Evolutionary conservation across 2,888 invertebrate genomes (phyloP).

Genomic region (Pseudoips prasinana): DNA sequence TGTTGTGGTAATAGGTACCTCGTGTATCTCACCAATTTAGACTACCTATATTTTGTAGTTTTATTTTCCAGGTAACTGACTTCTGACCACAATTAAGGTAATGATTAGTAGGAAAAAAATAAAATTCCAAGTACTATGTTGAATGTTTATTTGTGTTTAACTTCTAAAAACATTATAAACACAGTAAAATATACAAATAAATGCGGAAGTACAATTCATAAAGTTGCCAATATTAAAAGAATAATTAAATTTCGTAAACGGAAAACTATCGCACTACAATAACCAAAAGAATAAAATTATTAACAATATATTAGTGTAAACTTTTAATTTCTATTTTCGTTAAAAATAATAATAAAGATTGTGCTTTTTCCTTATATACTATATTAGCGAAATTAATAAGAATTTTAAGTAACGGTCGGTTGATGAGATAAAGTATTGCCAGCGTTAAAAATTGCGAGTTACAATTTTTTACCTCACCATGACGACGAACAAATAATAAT

Average conservation of each 20-base stretch:
- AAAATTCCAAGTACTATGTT: slow-evolving; percentile 62
- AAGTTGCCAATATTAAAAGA: slow-evolving; percentile 64
- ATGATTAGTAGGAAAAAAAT: too few species aligned
- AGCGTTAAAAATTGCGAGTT: slow-evolving; percentile 39
- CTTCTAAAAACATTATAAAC: slow-evolving; percentile 77
- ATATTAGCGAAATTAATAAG: slow-evolving; percentile 74
- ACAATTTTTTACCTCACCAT: slow-evolving; percentile 37
- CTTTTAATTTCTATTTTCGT: slow-evolving; percentile 56
- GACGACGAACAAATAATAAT: slow-evolving; percentile 38
- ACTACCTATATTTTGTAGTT: too few species aligned
- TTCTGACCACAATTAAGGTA: too few species aligned
- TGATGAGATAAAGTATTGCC: slow-evolving; percentile 48
- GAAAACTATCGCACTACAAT: slow-evolving; percentile 55
- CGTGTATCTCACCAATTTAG: too few species aligned
- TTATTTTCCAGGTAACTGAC: too few species aligned
- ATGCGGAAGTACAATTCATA: slow-evolving; percentile 65
- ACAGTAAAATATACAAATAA: slow-evolving; percentile 79
- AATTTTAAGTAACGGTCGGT: slow-evolving; percentile 42
- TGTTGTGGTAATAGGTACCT: too few species aligned
- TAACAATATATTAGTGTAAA: slow-evolving; percentile 77
- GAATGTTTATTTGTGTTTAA: slow-evolving; percentile 79
- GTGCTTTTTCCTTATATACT: slow-evolving; percentile 74
- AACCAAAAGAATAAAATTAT: slow-evolving; percentile 74
- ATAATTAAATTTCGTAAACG: slow-evolving; percentile 52
- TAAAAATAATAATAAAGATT: slow-evolving; percentile 68